These are phyloP conservation scores for Thecophora atra DNA, from an alignment of 2,888 invertebrate genomes.

Conservation along the genomic window DNA sequence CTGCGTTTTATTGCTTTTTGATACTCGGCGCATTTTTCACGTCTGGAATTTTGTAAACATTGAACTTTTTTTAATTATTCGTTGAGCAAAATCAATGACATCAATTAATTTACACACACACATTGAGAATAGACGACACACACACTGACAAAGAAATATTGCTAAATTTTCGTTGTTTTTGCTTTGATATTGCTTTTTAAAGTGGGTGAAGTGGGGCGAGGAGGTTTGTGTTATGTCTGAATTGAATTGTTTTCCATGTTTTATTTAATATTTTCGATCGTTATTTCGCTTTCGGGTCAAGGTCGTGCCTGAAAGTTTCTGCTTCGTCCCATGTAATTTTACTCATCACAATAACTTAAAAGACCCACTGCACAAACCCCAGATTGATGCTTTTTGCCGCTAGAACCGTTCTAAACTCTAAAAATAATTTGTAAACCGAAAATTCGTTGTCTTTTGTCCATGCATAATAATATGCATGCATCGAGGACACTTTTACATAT, in stretches of 20 bases:
- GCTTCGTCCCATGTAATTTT: conserved; percentile 48
- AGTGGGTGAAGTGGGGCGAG: too few relatives aligned
- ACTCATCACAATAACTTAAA: conserved; percentile 52
- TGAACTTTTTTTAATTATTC: conserved; percentile 46
- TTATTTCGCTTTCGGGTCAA: not conserved
- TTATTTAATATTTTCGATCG: conserved; percentile 45
- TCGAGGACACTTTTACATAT: conserved; percentile 7
- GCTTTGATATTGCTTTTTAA: conserved; percentile 35
- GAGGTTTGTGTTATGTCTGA: not conserved
- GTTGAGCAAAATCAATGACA: conserved; percentile 60
- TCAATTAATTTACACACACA: conserved; percentile 25
- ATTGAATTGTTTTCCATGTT: not conserved
- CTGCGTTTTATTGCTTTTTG: conserved; percentile 67
- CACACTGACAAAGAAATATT: conserved; percentile 27
- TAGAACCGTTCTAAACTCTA: conserved; percentile 42
- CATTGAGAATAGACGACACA: not conserved
- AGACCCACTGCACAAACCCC: conserved; percentile 42
- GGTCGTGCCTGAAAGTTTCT: too few relatives aligned
- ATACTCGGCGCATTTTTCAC: conserved; percentile 61
- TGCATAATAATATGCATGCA: conserved; percentile 32
- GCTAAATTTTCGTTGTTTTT: conserved; percentile 33
- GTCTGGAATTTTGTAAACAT: conserved; percentile 47
- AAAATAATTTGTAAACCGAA: conserved; percentile 43
- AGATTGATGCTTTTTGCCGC: conserved; percentile 51
- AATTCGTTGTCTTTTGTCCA: conserved; percentile 40